A percentile compares a stretch with the other conserved stretches of the same genome.
phyloP scores from a whole-genome alignment of 1,140 invertebrate genomes.

The Drosophila santomea region DNA sequence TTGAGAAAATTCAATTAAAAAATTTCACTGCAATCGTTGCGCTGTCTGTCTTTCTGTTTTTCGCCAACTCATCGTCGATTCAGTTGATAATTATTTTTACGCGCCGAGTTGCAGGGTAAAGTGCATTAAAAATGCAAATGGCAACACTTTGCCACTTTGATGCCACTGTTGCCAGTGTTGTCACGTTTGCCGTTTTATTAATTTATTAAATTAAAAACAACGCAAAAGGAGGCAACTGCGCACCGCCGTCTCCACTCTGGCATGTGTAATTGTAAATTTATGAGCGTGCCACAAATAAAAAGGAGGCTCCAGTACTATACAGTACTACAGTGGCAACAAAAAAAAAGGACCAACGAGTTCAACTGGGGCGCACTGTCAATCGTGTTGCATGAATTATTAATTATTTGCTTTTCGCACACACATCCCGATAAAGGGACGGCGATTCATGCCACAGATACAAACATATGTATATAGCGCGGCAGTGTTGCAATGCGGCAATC shows the following conservation, averaged over 20 bases:
- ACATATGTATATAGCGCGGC: constrained; percentile 5
- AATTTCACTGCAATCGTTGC: constrained; percentile 25
- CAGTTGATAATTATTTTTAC: constrained; percentile 84
- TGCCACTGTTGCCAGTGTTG: constrained; percentile 71
- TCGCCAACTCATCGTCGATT: constrained; percentile 69
- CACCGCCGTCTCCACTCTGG: constrained; percentile 27
- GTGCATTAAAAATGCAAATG: constrained; percentile 83
- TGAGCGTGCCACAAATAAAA: constrained; percentile 60
- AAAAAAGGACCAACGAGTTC: constrained; percentile 51
- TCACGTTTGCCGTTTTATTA: constrained; percentile 81
- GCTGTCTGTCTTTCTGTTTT: constrained; percentile 31
- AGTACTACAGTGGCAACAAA: neutral
- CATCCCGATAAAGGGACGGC: constrained; percentile 18
- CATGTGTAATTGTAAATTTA: constrained; percentile 81
- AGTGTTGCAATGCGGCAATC: constrained; percentile 76
- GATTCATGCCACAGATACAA: constrained; percentile 11
- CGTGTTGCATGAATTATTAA: constrained; percentile 79
- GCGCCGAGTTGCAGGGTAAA: constrained; percentile 63
- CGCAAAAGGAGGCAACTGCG: constrained; percentile 28
- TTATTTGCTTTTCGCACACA: constrained; percentile 76
- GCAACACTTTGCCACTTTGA: constrained; percentile 83
- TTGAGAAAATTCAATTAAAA: constrained; percentile 72
- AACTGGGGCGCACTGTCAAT: constrained; percentile 75
- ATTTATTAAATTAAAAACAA: constrained; percentile 81
- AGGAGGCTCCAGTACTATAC: constrained; percentile 22